Base-by-base conservation (phyloP, 2,113 vertebrate species). In the Clarias gariepinus region DNA sequence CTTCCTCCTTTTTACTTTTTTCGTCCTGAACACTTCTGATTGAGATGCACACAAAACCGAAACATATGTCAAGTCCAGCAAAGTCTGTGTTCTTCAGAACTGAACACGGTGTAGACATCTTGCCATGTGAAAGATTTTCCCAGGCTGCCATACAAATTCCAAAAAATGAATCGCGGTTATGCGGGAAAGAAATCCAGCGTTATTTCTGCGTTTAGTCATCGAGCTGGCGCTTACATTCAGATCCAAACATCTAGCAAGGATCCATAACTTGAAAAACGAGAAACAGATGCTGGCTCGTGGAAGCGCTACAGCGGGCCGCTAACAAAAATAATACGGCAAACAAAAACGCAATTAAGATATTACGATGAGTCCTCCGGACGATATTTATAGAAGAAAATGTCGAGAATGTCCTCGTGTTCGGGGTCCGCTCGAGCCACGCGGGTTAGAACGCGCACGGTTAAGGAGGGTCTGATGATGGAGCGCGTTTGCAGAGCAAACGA, bases 401-500 rank as follows among this genome's bases (percentile, higher is more conserved):
- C 2, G 3, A 15, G 10, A 52, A 10, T 78, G 28, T 57, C 53
- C n/a, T 2, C 4, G 7, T 8, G 57, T 41, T 7, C 23, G 13
- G n/a, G 77, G 55, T 10, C 58, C 2, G 19, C 7, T 81, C 10
- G 25, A 23, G 77, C 28, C 11, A 18, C 30, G 41, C 41, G 41
- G 41, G 41, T 47, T 47, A 47, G 5, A 18, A 11, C 30, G 36
- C 23, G 57, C 13, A 6, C 33, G 3, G 28, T 41, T 36, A 25
- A 61, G 36, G 25, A 25, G 57, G 12, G 57, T 81, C 28, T 23
- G 78, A 36, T 6, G 57, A 80, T 60, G 78, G 78, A 61, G 3
- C 19, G 19, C 25, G 23, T 61, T 81, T 41, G 78, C 78, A 7
- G 78, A 81, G 78, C 57, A 81, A 61, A 81, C 8, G 78, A 81